Base-by-base conservation (phyloP, 2,113 vertebrate genomes). In the Zapornia atra region DNA sequence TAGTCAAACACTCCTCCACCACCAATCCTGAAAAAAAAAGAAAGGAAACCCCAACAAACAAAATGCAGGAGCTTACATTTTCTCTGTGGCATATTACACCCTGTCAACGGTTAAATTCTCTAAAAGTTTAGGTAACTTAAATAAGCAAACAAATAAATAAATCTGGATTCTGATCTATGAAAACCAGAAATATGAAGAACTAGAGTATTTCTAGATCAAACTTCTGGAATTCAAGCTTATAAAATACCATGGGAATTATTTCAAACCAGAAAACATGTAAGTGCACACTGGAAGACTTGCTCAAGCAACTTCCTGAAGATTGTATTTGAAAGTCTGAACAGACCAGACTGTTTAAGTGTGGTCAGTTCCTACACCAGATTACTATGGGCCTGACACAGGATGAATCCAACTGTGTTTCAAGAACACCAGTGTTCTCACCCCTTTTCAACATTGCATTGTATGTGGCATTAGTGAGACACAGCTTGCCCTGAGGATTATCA, bases 21-120 rank as follows among this genome's bases (percentile, higher is more conserved):
- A 86, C 6, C 5, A 44, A 18, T 20, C 9, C 25, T 40, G 20
- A 48, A 48, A 48, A 48, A 48, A 11, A 22, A 48, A 48, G 4
- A 71, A 66, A n/a, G n/a, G 46, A 29, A 48, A 18, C 4, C 0
- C 4, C 42, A 42, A 34, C 18, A 51, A 50, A 78, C 44, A 46
- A 46, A 46, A 46, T 46, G 20, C 25, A 75, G 5, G 75, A 15
- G 12, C 16, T 44, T 48, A 28, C 3, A 28, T n/a, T 85, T 89
- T 38, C 38, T 57, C 17, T 57, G n/a, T 15, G 80, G 36, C 1
- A 1, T 42, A 33, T 46, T 59, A 63, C 0, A 0, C 6, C 20
- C 28, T 25, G 76, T 26, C 33, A 76, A 63, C 26, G 20, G 9
- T 20, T 36, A 61, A 66, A 5, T 26, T 86, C 21, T n/a, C 12